A percentile compares a stretch with the other conserved stretches of the same genome.
Conservation (phyloP, 2,888 invertebrate species). For the Pyrrhia umbra region DNA sequence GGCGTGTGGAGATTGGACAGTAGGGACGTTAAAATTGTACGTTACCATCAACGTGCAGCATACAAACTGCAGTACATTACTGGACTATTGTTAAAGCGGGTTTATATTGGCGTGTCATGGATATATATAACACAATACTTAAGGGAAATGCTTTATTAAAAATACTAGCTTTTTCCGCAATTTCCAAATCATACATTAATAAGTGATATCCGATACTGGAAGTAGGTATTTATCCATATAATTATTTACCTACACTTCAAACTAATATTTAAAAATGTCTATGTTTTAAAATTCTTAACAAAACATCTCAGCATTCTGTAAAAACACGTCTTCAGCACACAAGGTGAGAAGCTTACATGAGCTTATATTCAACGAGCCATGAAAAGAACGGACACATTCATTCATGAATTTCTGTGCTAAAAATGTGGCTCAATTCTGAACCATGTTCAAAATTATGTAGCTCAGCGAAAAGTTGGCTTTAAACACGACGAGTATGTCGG, state of each 20-base stretch:
- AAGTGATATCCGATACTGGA: too few species aligned
- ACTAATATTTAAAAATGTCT: slow-evolving; percentile 5
- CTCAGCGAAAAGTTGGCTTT: slow-evolving; percentile 1
- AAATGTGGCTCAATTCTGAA: slow-evolving; percentile 60
- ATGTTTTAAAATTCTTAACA: slow-evolving; percentile 6
- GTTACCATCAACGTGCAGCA: slow-evolving; percentile 19
- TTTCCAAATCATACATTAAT: too few species aligned
- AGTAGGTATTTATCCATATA: too few species aligned
- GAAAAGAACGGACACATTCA: slow-evolving; percentile 45
- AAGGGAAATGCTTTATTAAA: too few species aligned
- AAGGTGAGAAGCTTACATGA: slow-evolving; percentile 37
- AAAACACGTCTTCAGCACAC: slow-evolving; percentile 30
- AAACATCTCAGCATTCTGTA: slow-evolving; percentile 15
- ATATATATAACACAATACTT: too few species aligned
- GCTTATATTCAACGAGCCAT: slow-evolving; percentile 49
- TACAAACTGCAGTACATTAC: slow-evolving; percentile 1
- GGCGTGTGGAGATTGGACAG: slow-evolving; percentile 33
- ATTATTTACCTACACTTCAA: too few species aligned
- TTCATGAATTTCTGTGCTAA: slow-evolving; percentile 42
- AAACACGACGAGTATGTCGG: background rate
- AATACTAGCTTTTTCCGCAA: too few species aligned
- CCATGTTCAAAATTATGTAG: slow-evolving; percentile 31
- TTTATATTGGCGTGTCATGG: slow-evolving; percentile 17
- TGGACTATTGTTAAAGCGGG: slow-evolving; percentile 7
- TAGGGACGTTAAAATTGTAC: slow-evolving; percentile 38